Evolutionary conservation across 2,113 vertebrate genomes (phyloP).

Genomic region (Microtus richardsoni): DNA sequence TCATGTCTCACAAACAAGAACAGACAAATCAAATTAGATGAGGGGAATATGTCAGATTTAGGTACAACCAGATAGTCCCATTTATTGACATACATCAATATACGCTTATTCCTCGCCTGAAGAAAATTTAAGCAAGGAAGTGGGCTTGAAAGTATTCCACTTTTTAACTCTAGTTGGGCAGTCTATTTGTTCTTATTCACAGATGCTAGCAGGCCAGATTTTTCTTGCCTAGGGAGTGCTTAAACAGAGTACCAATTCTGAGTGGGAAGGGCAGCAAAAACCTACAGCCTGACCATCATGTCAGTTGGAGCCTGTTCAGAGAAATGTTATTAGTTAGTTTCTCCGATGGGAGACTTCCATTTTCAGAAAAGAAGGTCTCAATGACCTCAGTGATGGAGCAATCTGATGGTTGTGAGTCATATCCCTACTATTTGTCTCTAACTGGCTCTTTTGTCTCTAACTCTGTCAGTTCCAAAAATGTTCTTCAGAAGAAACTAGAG

Average conservation of each 20-base stretch:
- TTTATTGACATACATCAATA: neutral
- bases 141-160: neutral
- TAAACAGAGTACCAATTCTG: neutral
- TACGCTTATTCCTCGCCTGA: neutral
- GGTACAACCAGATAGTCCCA: neutral
- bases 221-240: neutral
- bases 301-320: neutral
- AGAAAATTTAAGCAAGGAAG: neutral
- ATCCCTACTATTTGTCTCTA: neutral
- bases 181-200: accelerated
- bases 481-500: neutral
- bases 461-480: accelerated
- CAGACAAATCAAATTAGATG: neutral
- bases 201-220: too few species aligned
- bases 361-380: neutral
- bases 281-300: neutral
- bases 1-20: too few species aligned
- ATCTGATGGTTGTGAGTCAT: too few species aligned
- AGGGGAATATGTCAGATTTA: neutral
- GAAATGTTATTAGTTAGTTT: neutral
- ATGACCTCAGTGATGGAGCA: too few species aligned
- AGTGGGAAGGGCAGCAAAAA: neutral
- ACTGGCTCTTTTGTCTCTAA: neutral
- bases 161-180: neutral
- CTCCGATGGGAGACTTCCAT: neutral